Conservation (phyloP, 2,113 vertebrate genomes). For the Zootoca vivipara region DNA sequence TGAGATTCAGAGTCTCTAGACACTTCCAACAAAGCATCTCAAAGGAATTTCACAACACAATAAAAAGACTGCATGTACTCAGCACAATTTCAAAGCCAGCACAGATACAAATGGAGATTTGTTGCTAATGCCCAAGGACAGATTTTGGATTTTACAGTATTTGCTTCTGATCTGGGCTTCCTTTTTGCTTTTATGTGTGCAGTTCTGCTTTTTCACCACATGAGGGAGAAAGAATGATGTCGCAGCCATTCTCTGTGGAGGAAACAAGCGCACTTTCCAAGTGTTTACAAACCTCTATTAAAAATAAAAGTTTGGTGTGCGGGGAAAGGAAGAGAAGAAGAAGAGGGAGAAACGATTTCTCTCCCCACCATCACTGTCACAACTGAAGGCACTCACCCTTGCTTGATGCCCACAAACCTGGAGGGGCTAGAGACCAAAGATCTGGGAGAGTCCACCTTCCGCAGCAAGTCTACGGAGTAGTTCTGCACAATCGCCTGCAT, state of each 20-base stretch:
- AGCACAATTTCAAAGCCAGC: too few relatives aligned
- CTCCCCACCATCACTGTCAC: background rate
- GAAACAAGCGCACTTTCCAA: background rate
- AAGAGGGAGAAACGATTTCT: background rate
- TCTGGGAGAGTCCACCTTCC: slow-evolving; percentile 71
- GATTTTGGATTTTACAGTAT: too few relatives aligned
- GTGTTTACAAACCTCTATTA: background rate
- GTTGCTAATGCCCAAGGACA: too few relatives aligned
- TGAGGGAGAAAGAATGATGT: background rate
- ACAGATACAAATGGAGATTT: too few relatives aligned
- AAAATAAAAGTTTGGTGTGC: background rate
- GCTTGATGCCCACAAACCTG: slow-evolving; percentile 75
- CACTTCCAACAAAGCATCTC: too few relatives aligned
- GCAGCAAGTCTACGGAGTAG: slow-evolving; percentile 66
- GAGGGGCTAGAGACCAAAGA: slow-evolving; percentile 69
- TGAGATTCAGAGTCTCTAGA: too few relatives aligned
- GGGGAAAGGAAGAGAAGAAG: too few relatives aligned
- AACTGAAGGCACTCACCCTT: slow-evolving; percentile 67
- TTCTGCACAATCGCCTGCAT: slow-evolving; percentile 79
- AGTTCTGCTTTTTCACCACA: background rate
- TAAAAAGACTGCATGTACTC: too few relatives aligned
- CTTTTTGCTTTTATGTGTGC: background rate
- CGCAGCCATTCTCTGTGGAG: background rate
- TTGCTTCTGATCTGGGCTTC: too few relatives aligned
- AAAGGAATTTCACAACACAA: too few relatives aligned